Evolutionary conservation across 2,888 invertebrate genomes (phyloP).

Genomic region (Lacanobia wlatinum): DNA sequence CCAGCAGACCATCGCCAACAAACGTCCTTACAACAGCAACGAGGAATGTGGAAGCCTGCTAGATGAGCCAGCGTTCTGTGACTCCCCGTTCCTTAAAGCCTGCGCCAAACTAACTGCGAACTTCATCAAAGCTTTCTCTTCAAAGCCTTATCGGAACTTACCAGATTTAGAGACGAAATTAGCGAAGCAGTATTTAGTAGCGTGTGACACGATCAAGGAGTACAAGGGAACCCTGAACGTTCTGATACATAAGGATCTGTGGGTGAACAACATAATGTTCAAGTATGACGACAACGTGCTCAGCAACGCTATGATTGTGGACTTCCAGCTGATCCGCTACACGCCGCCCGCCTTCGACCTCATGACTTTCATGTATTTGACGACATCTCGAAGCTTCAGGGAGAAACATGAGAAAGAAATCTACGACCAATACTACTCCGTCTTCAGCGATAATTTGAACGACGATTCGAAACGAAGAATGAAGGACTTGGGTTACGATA

Average conservation of each 20-base stretch:
- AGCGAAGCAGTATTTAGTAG: slow-evolving; percentile 68
- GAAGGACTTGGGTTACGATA: slow-evolving; percentile 69
- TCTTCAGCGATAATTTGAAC: slow-evolving; percentile 72
- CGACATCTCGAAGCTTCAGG: slow-evolving; percentile 76
- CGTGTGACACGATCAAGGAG: slow-evolving; percentile 74
- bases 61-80: slow-evolving; percentile 74
- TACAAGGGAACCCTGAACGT: slow-evolving; percentile 78
- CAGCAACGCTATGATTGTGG: slow-evolving; percentile 77
- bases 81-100: slow-evolving; percentile 77
- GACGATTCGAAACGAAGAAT: slow-evolving; percentile 70
- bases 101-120: slow-evolving; percentile 78
- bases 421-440: slow-evolving; percentile 74
- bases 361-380: slow-evolving; percentile 77
- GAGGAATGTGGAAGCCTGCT: slow-evolving; percentile 71
- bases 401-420: slow-evolving; percentile 72
- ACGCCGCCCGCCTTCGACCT: slow-evolving; percentile 84
- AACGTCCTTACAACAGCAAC: slow-evolving; percentile 68
- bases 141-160: slow-evolving; percentile 66
- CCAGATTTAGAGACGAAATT: slow-evolving; percentile 72
- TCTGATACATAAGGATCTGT: slow-evolving; percentile 82
- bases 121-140: slow-evolving; percentile 76
- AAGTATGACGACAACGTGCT: slow-evolving; percentile 75
- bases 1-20: slow-evolving; percentile 57
- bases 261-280: slow-evolving; percentile 85
- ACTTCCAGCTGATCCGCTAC: slow-evolving; percentile 82